Evolutionary conservation across 2,888 invertebrate genomes (phyloP), one percentile per base, ranked within the genome.

Genomic region (Isoperla grammatica): DNA sequence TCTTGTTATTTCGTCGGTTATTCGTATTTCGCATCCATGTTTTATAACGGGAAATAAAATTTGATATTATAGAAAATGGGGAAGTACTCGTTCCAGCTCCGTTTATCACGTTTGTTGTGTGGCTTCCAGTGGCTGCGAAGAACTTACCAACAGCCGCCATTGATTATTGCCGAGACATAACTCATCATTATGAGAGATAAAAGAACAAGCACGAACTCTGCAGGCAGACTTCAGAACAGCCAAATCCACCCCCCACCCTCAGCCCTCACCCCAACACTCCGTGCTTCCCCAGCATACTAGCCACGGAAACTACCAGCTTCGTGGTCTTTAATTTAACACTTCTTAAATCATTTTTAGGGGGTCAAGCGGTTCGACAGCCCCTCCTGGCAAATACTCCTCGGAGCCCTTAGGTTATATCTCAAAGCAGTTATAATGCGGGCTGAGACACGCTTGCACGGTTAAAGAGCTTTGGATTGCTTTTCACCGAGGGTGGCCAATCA

Each of bases 151-250:
- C 29, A 29, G 29, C 29, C 29, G 5, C 15, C 45, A 45, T 45
- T 45, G 45, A 45, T 45, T 45, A 45, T 45, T 45, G 45, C 19
- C 45, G 19, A 19, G 19, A 45, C 45, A 45, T 45, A 45, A 45
- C 45, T 45, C 45, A 45, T 45, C 45, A 45, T 45, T 45, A 45
- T 11, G 45, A 9, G 11, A 45, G 45, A 45, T 45, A 45, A 13
- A 45, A 45, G 45, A 15, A 17, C 19, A 40, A 40, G 40, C 40
- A 45, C 19, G 45, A 45, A 45, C 45, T 45, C 19, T 19, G 17
- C 11, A 45, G 45, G 4, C 15, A 5, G 2, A n/a, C n/a, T n/a
- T n/a, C n/a, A n/a, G n/a, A n/a, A n/a, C 19, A 15, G 45, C 6
- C 4, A 4, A 45, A 17, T 17, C 45, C 13, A 17, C 13, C 19